Evolutionary conservation across 2,888 invertebrate species (phyloP).

Genomic region (Eurois occulta): DNA sequence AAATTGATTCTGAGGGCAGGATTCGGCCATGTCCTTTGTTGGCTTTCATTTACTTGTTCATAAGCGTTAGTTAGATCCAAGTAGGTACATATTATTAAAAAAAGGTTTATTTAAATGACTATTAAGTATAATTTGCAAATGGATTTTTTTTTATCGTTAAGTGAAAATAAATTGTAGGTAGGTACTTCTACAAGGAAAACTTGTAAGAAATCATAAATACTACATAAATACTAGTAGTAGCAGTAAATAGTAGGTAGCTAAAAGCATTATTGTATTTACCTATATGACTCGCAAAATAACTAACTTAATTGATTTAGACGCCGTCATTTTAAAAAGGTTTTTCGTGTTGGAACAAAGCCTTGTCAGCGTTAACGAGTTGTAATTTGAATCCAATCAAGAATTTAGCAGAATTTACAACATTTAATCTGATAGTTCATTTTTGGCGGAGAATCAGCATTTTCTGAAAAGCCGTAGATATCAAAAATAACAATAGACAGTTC

Average conservation of each 20-base stretch:
- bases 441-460: constrained; percentile 1
- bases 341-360: constrained; percentile 12
- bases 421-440: constrained; percentile 13
- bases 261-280: neutral
- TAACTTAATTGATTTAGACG: constrained; percentile 5
- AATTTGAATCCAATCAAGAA: constrained; percentile 40
- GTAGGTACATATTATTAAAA: neutral
- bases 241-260: neutral
- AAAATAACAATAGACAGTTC: neutral
- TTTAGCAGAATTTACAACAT: constrained; percentile 14
- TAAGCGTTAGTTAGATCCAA: neutral
- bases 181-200: neutral
- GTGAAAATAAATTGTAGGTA: neutral
- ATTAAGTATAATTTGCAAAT: neutral
- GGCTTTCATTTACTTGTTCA: neutral
- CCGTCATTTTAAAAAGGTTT: constrained; percentile 2
- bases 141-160: neutral
- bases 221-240: too few relatives aligned
- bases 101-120: neutral
- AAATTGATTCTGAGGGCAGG: too few relatives aligned
- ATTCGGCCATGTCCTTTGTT: too few relatives aligned
- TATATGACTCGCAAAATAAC: neutral
- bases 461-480: neutral
- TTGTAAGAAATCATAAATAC: neutral
- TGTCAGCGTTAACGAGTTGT: constrained; percentile 43